phyloP scores from a whole-genome alignment of 1,140 invertebrate species.

The Pachypeltis micranthus region DNA sequence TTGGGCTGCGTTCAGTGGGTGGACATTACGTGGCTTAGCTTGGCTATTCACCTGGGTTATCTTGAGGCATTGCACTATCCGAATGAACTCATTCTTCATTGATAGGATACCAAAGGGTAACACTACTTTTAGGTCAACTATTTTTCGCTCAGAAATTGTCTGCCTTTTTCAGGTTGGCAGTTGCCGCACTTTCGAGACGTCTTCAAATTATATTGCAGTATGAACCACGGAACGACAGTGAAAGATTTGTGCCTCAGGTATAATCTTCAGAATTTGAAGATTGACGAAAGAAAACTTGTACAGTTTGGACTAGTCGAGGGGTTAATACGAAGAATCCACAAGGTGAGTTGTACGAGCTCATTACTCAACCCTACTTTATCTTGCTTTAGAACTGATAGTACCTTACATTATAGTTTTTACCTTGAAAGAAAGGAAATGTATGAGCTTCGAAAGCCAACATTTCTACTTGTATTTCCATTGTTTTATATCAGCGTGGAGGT shows the following conservation, averaged over 20 bases:
- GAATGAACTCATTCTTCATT: too few species aligned
- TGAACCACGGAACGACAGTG: constrained; percentile 75
- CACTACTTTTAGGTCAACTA: neutral
- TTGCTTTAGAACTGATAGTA: too few species aligned
- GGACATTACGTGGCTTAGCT: neutral
- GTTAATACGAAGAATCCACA: constrained; percentile 70
- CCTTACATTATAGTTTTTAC: too few species aligned
- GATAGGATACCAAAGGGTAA: too few species aligned
- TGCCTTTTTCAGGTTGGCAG: constrained; percentile 38
- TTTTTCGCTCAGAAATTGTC: neutral
- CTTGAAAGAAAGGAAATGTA: too few species aligned
- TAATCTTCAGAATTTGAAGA: constrained; percentile 57
- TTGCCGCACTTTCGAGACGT: constrained; percentile 59
- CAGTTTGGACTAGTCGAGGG: constrained; percentile 82
- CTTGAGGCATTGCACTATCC: neutral
- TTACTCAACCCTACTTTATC: too few species aligned
- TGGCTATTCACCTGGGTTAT: too few species aligned
- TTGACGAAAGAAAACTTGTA: constrained; percentile 76
- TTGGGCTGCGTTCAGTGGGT: too few species aligned
- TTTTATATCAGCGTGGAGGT: too few species aligned
- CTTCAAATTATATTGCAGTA: constrained; percentile 64
- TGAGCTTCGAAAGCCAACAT: too few species aligned
- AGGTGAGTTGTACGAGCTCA: constrained; percentile 44
- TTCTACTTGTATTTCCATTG: too few species aligned
- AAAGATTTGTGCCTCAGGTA: constrained; percentile 69